These are phyloP conservation scores for Oryzias sinensis DNA, from an alignment of 2,797 vertebrate species.

Conservation along the genomic window DNA sequence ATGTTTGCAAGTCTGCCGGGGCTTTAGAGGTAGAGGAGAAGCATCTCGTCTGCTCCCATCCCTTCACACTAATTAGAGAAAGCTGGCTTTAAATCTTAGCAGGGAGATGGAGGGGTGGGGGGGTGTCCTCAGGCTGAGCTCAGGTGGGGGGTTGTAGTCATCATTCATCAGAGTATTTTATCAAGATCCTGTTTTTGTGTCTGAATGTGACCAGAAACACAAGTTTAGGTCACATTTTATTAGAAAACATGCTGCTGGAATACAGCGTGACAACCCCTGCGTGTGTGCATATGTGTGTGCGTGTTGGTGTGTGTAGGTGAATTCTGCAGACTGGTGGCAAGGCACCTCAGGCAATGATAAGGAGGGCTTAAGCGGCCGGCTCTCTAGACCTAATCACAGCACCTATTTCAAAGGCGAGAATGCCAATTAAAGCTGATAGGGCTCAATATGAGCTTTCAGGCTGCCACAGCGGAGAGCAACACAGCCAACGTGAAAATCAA, in stretches of 20 bases:
- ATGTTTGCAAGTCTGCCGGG: conserved; percentile 60
- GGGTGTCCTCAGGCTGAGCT: conserved; percentile 22
- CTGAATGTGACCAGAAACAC: conserved; percentile 29
- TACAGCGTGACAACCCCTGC: conserved; percentile 5
- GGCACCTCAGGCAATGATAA: conserved; percentile 64
- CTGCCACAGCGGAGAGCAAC: conserved; percentile 57
- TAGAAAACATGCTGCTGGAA: conserved; percentile 12
- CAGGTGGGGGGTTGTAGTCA: conserved; percentile 19
- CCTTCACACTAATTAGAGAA: conserved; percentile 69
- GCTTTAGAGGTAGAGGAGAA: conserved; percentile 53
- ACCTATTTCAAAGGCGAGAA: conserved; percentile 74
- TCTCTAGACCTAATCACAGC: conserved; percentile 70
- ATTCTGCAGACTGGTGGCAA: conserved; percentile 39
- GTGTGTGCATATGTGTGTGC: conserved; percentile 20
- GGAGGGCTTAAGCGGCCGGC: conserved; percentile 64
- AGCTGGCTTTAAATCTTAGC: conserved; percentile 51
- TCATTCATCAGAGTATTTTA: conserved; percentile 39
- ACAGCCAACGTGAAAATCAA: conserved; percentile 70
- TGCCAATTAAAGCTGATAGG: conserved; percentile 79
- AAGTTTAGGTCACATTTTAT: conserved; percentile 44
- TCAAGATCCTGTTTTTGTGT: conserved; percentile 28
- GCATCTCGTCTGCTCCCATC: conserved; percentile 65
- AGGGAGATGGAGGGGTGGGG: conserved; percentile 24
- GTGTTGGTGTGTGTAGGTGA: conserved; percentile 24
- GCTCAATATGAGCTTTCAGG: conserved; percentile 73